phyloP scores from a whole-genome alignment of 1,140 invertebrate species.

The Orchestia grillus region DNA sequence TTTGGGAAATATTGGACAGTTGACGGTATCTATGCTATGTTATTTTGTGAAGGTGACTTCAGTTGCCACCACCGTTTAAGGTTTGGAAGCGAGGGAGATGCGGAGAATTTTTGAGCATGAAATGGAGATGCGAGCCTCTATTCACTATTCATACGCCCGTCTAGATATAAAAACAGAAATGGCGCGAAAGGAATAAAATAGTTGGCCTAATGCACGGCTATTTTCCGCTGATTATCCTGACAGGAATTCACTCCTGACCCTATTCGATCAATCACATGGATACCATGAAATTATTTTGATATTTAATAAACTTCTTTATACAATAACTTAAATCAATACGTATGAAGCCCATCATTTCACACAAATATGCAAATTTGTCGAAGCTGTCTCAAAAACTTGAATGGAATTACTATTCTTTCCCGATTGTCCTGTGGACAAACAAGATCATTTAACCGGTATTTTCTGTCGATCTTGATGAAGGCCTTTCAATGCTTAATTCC shows the following conservation, averaged over 20 bases:
- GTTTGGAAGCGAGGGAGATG: too few relatives aligned
- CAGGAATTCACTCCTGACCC: background rate
- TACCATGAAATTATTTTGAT: background rate
- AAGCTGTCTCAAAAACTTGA: background rate
- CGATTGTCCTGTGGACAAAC: background rate
- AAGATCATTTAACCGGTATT: background rate
- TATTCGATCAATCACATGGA: background rate
- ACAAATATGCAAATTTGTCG: background rate
- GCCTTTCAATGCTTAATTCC: background rate
- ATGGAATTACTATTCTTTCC: background rate
- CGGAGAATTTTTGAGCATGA: too few relatives aligned
- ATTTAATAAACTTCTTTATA: background rate
- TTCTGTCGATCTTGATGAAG: background rate
- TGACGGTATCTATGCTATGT: too few relatives aligned
- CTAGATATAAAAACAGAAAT: too few relatives aligned
- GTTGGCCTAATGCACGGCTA: background rate
- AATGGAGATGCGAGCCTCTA: too few relatives aligned
- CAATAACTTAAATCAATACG: background rate
- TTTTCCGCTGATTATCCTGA: background rate
- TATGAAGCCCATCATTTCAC: background rate
- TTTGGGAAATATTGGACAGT: too few relatives aligned
- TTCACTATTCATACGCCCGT: too few relatives aligned
- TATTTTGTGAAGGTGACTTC: too few relatives aligned
- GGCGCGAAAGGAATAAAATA: too few relatives aligned
- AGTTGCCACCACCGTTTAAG: too few relatives aligned